Conservation (phyloP, 2,113 vertebrate genomes). For the Struthidea cinerea region DNA sequence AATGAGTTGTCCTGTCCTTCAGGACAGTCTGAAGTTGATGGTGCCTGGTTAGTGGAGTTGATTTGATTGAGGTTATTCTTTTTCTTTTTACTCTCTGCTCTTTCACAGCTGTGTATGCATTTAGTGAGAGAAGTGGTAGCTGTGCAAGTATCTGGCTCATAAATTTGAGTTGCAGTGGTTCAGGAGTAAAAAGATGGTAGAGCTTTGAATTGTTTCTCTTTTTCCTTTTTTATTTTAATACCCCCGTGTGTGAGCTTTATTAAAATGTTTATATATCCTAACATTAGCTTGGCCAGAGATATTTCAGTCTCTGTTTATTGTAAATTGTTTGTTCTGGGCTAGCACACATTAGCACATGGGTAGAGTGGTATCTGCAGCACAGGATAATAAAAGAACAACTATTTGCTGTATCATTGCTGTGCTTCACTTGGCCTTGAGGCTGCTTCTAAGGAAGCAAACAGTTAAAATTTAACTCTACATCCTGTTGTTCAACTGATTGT, state of each 20-base stretch:
- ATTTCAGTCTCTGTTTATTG: not conserved
- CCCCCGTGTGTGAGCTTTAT: not conserved
- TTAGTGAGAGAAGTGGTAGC: not conserved
- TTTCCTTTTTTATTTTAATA: not conserved
- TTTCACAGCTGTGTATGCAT: not conserved
- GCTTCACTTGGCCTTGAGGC: not conserved
- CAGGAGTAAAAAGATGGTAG: not conserved
- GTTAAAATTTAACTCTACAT: constrained; percentile 28
- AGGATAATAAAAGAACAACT: not conserved
- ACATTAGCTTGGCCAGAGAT: not conserved
- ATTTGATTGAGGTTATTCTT: not conserved
- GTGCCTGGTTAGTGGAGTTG: not conserved
- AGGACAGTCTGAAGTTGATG: not conserved
- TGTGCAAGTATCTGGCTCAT: not conserved
- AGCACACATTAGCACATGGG: not conserved
- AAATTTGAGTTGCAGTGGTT: not conserved
- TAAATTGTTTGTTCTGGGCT: not conserved
- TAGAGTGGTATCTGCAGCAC: not conserved
- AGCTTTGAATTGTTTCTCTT: not conserved
- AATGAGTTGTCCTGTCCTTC: not conserved
- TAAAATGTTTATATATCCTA: not conserved
- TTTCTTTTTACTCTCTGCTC: too few species aligned
- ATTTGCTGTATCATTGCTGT: not conserved
- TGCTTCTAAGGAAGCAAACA: not conserved
- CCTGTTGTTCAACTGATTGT: not conserved